A percentile compares a stretch with the other conserved stretches of the same genome.
phyloP scores from a whole-genome alignment of 2,113 vertebrate species.

The Rhinoptilus africanus region DNA sequence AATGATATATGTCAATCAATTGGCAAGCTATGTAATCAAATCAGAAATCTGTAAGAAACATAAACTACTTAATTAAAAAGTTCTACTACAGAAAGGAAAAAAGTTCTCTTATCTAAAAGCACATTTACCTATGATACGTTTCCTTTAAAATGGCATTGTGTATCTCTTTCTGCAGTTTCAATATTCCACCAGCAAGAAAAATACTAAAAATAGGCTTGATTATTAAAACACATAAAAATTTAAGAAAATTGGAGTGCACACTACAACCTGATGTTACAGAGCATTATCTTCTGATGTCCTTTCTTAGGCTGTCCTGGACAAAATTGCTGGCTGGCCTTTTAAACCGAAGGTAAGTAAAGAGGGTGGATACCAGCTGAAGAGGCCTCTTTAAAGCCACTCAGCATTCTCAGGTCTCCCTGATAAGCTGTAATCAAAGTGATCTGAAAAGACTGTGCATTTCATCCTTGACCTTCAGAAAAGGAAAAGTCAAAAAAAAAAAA shows the following conservation, averaged over 20 bases:
- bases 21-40: constrained; percentile 7
- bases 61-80: neutral
- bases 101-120: neutral
- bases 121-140: neutral
- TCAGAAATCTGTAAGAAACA: constrained; percentile 30
- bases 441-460: neutral
- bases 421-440: neutral
- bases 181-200: neutral
- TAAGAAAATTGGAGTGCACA: neutral
- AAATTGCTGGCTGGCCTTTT: neutral
- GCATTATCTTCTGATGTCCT: neutral
- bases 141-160: neutral
- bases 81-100: neutral
- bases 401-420: neutral
- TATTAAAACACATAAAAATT: neutral
- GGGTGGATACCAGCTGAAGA: neutral
- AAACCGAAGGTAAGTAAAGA: neutral
- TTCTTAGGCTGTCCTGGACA: neutral
- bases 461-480: neutral
- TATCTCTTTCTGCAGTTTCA: neutral
- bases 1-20: neutral
- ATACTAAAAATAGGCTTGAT: neutral
- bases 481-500: neutral
- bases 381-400: neutral
- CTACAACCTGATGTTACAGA: neutral